Evolutionary conservation across 2,113 vertebrate species (phyloP).

Genomic region (Ochotona princeps): DNA sequence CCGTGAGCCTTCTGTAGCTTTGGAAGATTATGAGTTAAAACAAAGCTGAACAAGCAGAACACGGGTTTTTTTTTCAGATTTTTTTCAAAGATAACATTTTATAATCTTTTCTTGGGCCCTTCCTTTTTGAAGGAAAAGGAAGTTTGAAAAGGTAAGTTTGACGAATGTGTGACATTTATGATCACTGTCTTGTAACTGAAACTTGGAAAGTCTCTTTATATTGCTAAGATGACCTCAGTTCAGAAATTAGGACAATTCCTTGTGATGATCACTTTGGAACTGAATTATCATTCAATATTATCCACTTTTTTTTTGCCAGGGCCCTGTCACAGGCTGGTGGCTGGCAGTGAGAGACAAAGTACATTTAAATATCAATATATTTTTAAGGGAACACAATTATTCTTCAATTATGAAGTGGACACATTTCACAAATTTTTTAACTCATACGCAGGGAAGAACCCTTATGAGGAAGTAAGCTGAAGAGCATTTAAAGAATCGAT

Average conservation of each 20-base stretch:
- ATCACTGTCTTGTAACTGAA: background rate
- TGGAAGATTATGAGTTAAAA: background rate
- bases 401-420: background rate
- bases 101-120: background rate
- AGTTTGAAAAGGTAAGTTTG: background rate
- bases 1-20: background rate
- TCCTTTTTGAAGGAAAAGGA: conserved; percentile 14
- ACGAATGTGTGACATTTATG: background rate
- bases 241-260: background rate
- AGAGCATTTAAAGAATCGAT: background rate
- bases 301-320: background rate
- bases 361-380: background rate
- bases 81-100: background rate
- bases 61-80: background rate
- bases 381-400: background rate
- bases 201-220: background rate
- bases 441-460: background rate
- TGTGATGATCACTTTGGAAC: background rate
- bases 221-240: background rate
- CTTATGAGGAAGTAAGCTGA: background rate
- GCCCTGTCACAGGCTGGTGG: background rate
- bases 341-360: background rate
- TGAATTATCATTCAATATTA: conserved; percentile 6
- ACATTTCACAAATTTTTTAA: background rate
- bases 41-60: background rate